These are phyloP conservation scores for Tanytarsus gracilentus DNA, from an alignment of 2,888 invertebrate genomes.

Conservation along the genomic window DNA sequence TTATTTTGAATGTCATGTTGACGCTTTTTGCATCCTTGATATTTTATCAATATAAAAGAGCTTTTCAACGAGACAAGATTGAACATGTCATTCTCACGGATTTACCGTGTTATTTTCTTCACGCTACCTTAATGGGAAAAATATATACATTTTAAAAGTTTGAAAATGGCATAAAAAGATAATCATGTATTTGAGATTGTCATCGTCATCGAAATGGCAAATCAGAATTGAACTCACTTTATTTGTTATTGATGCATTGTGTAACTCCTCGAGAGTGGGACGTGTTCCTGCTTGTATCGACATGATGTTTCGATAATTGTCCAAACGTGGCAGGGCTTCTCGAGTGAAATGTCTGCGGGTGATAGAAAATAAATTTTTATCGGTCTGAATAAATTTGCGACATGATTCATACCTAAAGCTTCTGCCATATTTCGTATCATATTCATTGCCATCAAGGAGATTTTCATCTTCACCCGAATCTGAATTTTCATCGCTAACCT, in stretches of 20 bases:
- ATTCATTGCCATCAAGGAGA: conserved; percentile 45
- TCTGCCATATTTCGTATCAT: conserved; percentile 64
- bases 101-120: too few species aligned
- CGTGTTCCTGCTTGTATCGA: conserved; percentile 79
- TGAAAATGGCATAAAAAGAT: too few species aligned
- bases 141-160: too few species aligned
- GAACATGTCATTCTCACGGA: too few species aligned
- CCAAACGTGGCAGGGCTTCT: conserved; percentile 76
- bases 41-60: too few species aligned
- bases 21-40: too few species aligned
- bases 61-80: too few species aligned
- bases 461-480: conserved; percentile 44
- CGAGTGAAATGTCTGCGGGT: conserved; percentile 65
- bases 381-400: conserved; percentile 11
- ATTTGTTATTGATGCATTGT: conserved; percentile 68
- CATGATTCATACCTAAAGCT: conserved; percentile 56
- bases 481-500: conserved; percentile 46
- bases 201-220: not conserved
- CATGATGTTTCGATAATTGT: conserved; percentile 82
- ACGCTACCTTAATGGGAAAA: too few species aligned
- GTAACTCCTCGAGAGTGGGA: conserved; percentile 80
- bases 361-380: too few species aligned
- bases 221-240: conserved; percentile 57
- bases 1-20: too few species aligned
- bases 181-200: not conserved